Conservation (phyloP, 53 echinoderm and acorn worm species). For the Patiria pectinifera region DNA sequence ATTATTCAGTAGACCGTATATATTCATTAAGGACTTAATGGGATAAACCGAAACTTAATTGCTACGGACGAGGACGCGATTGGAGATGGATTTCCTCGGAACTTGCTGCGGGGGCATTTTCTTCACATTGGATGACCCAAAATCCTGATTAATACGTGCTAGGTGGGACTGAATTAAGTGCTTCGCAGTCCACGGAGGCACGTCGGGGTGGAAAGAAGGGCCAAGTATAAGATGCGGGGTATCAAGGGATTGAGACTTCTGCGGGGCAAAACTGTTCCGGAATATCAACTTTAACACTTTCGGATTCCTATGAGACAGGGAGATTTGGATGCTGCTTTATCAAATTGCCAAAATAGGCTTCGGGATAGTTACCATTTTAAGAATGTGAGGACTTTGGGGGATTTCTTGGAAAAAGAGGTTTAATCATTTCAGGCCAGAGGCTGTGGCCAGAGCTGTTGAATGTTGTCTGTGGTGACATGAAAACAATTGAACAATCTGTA, state of each 20-base stretch:
- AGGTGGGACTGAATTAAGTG: constrained; percentile 27
- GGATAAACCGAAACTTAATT: constrained; percentile 42
- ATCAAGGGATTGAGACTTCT: background rate
- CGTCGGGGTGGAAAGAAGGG: background rate
- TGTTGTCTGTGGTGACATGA: too few species aligned
- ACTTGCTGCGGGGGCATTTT: background rate
- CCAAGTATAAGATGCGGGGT: background rate
- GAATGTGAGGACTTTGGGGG: too few species aligned
- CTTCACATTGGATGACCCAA: constrained; percentile 25
- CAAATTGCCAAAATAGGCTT: background rate
- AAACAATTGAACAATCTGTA: too few species aligned
- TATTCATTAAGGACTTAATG: constrained; percentile 12
- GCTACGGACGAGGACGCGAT: background rate
- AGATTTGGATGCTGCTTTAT: background rate
- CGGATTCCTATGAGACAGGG: background rate
- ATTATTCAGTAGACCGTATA: background rate
- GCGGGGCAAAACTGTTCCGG: background rate
- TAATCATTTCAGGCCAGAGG: too few species aligned
- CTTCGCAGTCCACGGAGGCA: background rate
- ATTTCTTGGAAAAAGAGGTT: too few species aligned
- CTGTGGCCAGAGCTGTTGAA: too few species aligned
- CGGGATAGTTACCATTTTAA: background rate
- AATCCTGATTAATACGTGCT: constrained; percentile 39
- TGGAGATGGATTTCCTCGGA: background rate
- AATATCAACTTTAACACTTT: background rate